Evolutionary conservation across 2,888 invertebrate genomes (phyloP), one percentile per base, ranked within the genome.

Genomic region (Scaptomyza reducta): DNA sequence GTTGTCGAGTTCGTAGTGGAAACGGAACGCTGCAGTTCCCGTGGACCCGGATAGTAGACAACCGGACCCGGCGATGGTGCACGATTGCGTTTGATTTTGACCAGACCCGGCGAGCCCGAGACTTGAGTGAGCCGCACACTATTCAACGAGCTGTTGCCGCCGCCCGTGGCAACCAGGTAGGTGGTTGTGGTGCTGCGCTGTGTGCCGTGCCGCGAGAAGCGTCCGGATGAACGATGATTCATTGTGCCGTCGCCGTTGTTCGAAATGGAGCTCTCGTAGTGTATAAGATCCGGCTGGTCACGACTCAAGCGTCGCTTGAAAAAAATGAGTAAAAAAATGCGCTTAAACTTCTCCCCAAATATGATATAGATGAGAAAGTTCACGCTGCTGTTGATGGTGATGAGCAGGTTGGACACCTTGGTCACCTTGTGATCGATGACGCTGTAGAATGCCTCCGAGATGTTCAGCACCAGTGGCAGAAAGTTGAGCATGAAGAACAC

Each of bases 311-410:
- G 92, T 77, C 93, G 91, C 80, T 94, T 95, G 92, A 96, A 96
- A 93, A 96, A 96, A 91, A 96, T 93, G 91, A 95, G 93, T 77
- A 96, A 92, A 91, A 97, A 97, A 74, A 97, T 94, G 70, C 96
- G 93, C 90, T 97, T 96, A 93, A 99, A 99, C 91, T 99, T 98
- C 91, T 98, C 97, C 1, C 99, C 99, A 91, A 99, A 98, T 77
- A 98, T 98, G 76, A 98, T 98, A 93, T 99, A 99, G 85, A 99
- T 98, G 75, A 99, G 95, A 91, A 99, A 99, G 92, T 99, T 99
- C 70, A 98, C 97, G 90, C 98, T 98, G 89, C 98, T 98, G 93
- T 99, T 99, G 91, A 99, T 95, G 71, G 98, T 98, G 60, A 99
- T 98, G 72, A 99, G 94, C 60, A 99, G 94, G 92, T 99, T 99